Evolutionary conservation across 2,888 invertebrate genomes (phyloP), one percentile per base, ranked within the genome.

Genomic region (Dryococelus australis): DNA sequence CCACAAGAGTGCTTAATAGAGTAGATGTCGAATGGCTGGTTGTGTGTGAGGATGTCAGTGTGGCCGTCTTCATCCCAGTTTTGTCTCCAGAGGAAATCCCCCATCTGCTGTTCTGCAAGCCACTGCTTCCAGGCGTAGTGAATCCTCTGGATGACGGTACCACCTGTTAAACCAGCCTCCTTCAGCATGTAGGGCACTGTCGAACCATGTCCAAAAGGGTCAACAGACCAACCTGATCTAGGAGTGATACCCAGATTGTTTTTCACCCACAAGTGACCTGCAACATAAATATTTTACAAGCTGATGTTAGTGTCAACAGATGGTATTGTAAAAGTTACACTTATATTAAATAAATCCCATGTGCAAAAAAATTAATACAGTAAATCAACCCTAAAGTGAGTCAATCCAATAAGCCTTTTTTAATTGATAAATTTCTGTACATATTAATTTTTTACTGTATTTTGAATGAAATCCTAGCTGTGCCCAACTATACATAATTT

Each of bases 81-180:
- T 80, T 99, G 98, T 3, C 96, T 93, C 99, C 99, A 99, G 88
- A 95, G 92, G 92, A 99, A 99, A 91, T 99, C 98, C 26, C 98
- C 96, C 90, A 95, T 95, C 91, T 97, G 97, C 91, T 97, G 97
- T 89, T 96, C 95, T 0, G 98, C 97, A 89, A 99, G 94, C 96
- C 97, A 98, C 91, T 98, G 97, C 91, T 99, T 99, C 96, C 99
- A 99, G 0, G 98, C 97, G 93, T 99, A 98, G 91, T 98, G 98
- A 86, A 98, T 97, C 86, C 98, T 93, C 92, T 98, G 98, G 91
- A 99, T 98, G 85, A 99, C 96, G 87, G 98, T 96, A 13, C 97
- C 97, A 43, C 92, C 91, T 88, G 96, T 95, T 24, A 99, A 95
- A 0, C 98, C 98, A 24, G 98, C 95, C 86, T 96, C 94, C 87